Evolutionary conservation across 1,140 invertebrate genomes (phyloP), one percentile per base, ranked within the genome.

Genomic region (Piezodorus guildinii): DNA sequence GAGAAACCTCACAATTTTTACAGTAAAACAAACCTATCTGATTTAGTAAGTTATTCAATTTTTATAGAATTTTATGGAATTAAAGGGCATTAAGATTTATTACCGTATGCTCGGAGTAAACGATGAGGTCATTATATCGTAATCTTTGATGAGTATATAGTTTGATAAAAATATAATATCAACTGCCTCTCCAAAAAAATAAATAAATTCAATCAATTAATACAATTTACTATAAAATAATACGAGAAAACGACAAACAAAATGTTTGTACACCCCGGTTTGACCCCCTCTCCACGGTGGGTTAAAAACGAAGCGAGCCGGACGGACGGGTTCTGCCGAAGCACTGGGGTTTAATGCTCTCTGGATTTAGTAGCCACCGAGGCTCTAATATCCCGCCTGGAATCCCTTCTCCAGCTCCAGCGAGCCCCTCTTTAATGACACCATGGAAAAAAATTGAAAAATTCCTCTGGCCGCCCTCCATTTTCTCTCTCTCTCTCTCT

Each of bases 281-380:
- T n/a, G 59, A 61, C 43, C 51, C 51, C 51, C 51, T 62, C 44
- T 62, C 30, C 44, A 49, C 43, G 60, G 23, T 44, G 60, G 60
- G 60, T 62, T 44, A 49, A 21, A 49, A 44, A 27, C 60, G 44
- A 25, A 60, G 59, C 34, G 19, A 49, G 46, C 46, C 46, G 46
- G 46, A 49, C 46, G n/a, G 46, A 49, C 46, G 46, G 46, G 46
- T 49, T 49, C 46, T 49, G n/a, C 34, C 34, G 34, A 39, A 39
- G 34, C 34, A 39, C 34, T 39, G 34, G 46, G 19, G 46, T 49
- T 49, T 49, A 49, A 49, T 49, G 46, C 46, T 49, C 46, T 49
- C 19, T 49, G 46, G 46, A 49, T 49, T 49, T 49, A 49, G 46
- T 49, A 49, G 46, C 46, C 46, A 49, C 46, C n/a, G 46, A 17